These are phyloP conservation scores for Eumacrocentrus americanus DNA, from an alignment of 2,888 invertebrate genomes.

Conservation along the genomic window DNA sequence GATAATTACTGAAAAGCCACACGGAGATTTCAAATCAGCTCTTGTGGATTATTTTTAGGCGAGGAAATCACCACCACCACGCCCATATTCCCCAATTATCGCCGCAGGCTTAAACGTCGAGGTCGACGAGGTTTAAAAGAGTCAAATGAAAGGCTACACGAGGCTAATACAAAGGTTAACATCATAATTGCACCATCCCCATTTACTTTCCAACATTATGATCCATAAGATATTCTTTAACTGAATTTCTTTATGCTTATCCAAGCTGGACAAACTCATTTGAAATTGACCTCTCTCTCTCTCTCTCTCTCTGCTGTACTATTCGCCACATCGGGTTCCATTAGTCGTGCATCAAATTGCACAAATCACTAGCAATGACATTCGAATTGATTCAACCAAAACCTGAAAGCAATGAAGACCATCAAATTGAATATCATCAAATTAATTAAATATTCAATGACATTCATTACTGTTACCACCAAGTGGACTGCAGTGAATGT, in stretches of 20 bases:
- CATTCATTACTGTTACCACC: too few relatives aligned
- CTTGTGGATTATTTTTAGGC: neutral
- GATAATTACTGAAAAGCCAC: neutral
- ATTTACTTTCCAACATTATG: too few relatives aligned
- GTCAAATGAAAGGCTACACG: slow-evolving; percentile 34
- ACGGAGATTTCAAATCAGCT: neutral
- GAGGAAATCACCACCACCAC: slow-evolving; percentile 19
- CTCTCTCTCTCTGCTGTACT: too few relatives aligned
- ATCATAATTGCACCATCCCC: slow-evolving; percentile 30
- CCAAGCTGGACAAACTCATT: too few relatives aligned
- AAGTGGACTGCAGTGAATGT: too few relatives aligned
- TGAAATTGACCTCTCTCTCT: slow-evolving; percentile 27
- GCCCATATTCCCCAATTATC: slow-evolving; percentile 35
- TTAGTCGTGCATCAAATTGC: slow-evolving; percentile 7
- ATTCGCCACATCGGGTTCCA: slow-evolving; percentile 22
- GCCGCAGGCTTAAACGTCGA: slow-evolving; percentile 28
- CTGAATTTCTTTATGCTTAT: too few relatives aligned
- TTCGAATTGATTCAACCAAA: neutral
- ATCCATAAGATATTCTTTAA: too few relatives aligned
- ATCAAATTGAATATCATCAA: too few relatives aligned
- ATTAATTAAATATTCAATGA: too few relatives aligned
- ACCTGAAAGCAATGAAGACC: too few relatives aligned
- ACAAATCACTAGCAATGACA: neutral
- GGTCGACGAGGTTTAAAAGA: slow-evolving; percentile 32
- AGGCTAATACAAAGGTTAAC: slow-evolving; percentile 30